Evolutionary conservation across 1,140 invertebrate species (phyloP).

Genomic region (Eufriesea mexicana): DNA sequence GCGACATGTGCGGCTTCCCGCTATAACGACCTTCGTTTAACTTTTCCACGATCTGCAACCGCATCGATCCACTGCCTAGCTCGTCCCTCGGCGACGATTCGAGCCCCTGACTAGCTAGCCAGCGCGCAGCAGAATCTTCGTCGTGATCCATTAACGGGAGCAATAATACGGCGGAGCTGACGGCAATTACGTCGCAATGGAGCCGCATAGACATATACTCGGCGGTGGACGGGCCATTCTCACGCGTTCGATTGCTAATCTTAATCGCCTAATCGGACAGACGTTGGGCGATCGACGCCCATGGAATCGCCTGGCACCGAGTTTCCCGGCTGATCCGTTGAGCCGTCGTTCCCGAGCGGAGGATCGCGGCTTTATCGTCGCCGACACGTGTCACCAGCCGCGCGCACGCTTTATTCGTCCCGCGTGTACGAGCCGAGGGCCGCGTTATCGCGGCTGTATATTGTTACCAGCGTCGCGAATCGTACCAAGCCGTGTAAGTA

Average conservation of each 20-base stretch:
- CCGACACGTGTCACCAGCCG: conserved; percentile 45
- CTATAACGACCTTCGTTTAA: too few relatives aligned
- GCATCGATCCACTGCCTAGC: too few relatives aligned
- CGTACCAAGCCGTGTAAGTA: conserved; percentile 40
- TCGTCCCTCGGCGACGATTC: too few relatives aligned
- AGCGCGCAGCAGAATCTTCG: background rate
- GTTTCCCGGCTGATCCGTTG: conserved; percentile 9
- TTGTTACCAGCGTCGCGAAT: conserved; percentile 63
- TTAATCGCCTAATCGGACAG: conserved; percentile 6
- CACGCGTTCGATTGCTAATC: conserved; percentile 28
- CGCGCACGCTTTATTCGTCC: conserved; percentile 25
- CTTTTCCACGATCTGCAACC: too few relatives aligned
- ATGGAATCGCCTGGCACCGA: conserved; percentile 43
- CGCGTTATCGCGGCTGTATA: conserved; percentile 56
- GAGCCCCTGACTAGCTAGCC: background rate
- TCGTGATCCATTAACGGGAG: background rate
- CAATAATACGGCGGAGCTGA: background rate
- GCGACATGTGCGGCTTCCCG: too few relatives aligned
- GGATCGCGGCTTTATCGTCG: conserved; percentile 37
- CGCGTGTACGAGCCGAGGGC: conserved; percentile 17
- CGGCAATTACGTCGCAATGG: conserved; percentile 18
- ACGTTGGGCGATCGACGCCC: conserved; percentile 31
- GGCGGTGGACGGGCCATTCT: background rate
- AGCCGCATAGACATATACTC: background rate
- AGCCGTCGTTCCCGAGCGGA: background rate